phyloP scores from a whole-genome alignment of 2,113 vertebrate species.

The Mesoclemmys tuberculata region DNA sequence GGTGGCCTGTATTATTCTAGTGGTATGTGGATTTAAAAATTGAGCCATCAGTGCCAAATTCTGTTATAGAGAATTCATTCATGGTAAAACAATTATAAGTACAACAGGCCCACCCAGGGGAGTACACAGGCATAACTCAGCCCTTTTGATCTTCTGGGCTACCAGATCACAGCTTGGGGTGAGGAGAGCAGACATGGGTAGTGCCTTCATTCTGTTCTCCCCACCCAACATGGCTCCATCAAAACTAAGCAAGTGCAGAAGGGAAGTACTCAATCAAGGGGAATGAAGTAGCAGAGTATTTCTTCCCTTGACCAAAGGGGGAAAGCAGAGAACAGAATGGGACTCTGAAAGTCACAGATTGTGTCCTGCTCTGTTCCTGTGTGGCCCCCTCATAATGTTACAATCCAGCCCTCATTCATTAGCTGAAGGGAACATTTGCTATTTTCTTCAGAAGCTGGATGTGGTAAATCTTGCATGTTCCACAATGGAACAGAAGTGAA shows the following conservation, averaged over 20 bases:
- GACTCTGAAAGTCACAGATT: not conserved
- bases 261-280: not conserved
- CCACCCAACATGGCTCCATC: not conserved
- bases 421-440: not conserved
- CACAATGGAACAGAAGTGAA: constrained; percentile 15
- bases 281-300: not conserved
- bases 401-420: not conserved
- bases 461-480: not conserved
- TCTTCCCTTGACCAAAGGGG: not conserved
- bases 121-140: not conserved
- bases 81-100: not conserved
- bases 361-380: not conserved
- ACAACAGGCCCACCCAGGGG: not conserved
- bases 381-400: not conserved
- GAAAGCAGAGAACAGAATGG: not conserved
- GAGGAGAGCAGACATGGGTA: not conserved
- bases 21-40: not conserved
- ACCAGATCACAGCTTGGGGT: not conserved
- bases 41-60: not conserved
- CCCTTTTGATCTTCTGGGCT: not conserved
- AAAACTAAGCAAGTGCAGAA: not conserved
- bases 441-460: constrained; percentile 32
- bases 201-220: not conserved
- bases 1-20: not conserved
- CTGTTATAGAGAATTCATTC: not conserved